These are phyloP conservation scores for Ochlodes sylvanus DNA, from an alignment of 2,888 invertebrate genomes.

Conservation along the genomic window DNA sequence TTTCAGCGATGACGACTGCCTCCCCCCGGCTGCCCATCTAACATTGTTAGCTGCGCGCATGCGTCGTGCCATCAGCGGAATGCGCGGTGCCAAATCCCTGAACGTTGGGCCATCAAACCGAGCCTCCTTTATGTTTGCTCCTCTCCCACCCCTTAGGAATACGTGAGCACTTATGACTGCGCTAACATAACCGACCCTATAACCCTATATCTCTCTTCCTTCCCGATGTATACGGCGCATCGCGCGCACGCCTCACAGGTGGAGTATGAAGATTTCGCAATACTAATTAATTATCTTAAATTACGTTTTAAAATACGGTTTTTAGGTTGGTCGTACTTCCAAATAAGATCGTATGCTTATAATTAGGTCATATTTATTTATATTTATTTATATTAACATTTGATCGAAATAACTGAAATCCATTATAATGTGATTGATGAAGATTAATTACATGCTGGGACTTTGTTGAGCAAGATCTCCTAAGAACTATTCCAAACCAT, in stretches of 20 bases:
- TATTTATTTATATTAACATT: too few species aligned
- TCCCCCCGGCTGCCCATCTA: constrained; percentile 67
- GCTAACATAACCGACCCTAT: constrained; percentile 30
- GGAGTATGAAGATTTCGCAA: constrained; percentile 9
- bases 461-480: too few species aligned
- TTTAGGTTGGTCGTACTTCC: neutral
- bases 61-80: constrained; percentile 62
- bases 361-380: neutral
- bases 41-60: constrained; percentile 77
- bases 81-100: constrained; percentile 51
- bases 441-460: too few species aligned
- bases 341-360: neutral
- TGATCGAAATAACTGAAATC: too few species aligned
- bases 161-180: constrained; percentile 36
- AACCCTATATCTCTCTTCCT: constrained; percentile 14
- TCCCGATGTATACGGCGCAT: neutral
- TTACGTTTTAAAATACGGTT: neutral
- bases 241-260: neutral
- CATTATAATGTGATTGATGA: too few species aligned
- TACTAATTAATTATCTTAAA: constrained; percentile 15
- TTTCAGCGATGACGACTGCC: constrained; percentile 74
- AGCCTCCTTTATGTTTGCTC: constrained; percentile 37
- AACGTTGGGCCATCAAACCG: constrained; percentile 41
- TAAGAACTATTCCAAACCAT: too few species aligned
- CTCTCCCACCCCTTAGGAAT: constrained; percentile 36